Evolutionary conservation across 1,140 invertebrate genomes (phyloP).

Genomic region (Euura lappo): DNA sequence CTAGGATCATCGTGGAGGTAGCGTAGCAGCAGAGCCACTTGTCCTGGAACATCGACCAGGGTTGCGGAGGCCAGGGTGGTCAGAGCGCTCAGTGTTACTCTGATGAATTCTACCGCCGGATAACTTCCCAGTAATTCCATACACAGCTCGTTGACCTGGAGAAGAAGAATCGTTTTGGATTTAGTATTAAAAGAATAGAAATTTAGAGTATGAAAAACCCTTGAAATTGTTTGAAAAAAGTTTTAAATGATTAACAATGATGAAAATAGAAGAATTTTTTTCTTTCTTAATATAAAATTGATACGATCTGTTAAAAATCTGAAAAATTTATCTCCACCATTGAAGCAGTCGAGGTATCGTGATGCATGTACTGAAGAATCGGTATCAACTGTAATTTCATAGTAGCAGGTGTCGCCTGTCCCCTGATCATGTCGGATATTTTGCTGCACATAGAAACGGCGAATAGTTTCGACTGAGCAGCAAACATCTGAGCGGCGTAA

Average conservation of each 20-base stretch:
- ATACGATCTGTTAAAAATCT: not conserved
- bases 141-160: constrained; percentile 75
- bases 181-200: too few relatives aligned
- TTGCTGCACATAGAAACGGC: constrained; percentile 96
- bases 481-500: constrained; percentile 92
- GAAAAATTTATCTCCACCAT: constrained; percentile 70
- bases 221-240: constrained; percentile 18
- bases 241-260: too few relatives aligned
- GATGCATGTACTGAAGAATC: constrained; percentile 93
- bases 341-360: constrained; percentile 83
- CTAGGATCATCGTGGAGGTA: constrained; percentile 70
- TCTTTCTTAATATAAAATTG: too few relatives aligned
- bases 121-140: constrained; percentile 84
- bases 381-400: constrained; percentile 91
- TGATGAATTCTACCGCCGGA: constrained; percentile 86
- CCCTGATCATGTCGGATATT: constrained; percentile 94
- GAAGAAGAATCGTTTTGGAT: constrained; percentile 15
- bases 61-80: constrained; percentile 88
- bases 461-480: constrained; percentile 90
- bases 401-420: constrained; percentile 87
- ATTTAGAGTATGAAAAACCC: too few relatives aligned
- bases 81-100: constrained; percentile 85
- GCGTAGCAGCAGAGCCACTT: constrained; percentile 69
- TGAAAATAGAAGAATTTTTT: too few relatives aligned
- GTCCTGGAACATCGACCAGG: constrained; percentile 88